phyloP scores from a whole-genome alignment of 2,113 vertebrate genomes.

The Fulica atra region DNA sequence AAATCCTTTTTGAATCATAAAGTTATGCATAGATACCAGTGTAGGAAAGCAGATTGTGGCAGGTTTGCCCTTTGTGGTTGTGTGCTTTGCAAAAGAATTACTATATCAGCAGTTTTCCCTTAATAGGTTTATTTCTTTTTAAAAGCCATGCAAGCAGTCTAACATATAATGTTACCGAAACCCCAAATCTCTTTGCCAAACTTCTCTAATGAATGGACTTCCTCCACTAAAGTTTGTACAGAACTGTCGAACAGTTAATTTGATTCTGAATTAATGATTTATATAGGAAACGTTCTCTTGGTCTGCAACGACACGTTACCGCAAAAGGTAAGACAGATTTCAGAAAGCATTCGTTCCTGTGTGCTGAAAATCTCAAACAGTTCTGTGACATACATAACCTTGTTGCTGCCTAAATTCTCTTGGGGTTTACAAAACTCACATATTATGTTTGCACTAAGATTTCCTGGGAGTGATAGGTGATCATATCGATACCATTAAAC shows the following conservation, averaged over 20 bases:
- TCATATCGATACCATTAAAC: conserved; percentile 57
- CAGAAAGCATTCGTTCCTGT: conserved; percentile 53
- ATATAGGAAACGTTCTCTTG: conserved; percentile 64
- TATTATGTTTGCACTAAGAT: conserved; percentile 81
- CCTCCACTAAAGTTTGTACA: conserved; percentile 62
- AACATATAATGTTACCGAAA: conserved; percentile 63
- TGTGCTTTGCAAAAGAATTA: conserved; percentile 70
- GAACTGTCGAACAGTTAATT: conserved; percentile 67
- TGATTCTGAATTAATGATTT: conserved; percentile 70
- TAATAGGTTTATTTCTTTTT: conserved; percentile 68
- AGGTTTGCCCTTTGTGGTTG: conserved; percentile 67
- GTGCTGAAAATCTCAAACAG: conserved; percentile 68
- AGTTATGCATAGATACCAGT: conserved; percentile 56
- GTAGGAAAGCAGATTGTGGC: conserved; percentile 67
- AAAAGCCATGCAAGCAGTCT: conserved; percentile 72
- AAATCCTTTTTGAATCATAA: conserved; percentile 53
- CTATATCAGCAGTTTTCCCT: conserved; percentile 60
- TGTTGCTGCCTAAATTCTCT: conserved; percentile 70
- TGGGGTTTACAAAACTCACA: conserved; percentile 70
- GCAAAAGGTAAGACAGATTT: conserved; percentile 61
- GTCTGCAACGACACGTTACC: conserved; percentile 47
- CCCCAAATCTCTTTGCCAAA: conserved; percentile 70
- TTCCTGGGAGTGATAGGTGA: conserved; percentile 72
- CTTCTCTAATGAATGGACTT: conserved; percentile 66
- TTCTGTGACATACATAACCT: conserved; percentile 72